phyloP scores from a whole-genome alignment of 2,113 vertebrate genomes.

The Morone saxatilis region DNA sequence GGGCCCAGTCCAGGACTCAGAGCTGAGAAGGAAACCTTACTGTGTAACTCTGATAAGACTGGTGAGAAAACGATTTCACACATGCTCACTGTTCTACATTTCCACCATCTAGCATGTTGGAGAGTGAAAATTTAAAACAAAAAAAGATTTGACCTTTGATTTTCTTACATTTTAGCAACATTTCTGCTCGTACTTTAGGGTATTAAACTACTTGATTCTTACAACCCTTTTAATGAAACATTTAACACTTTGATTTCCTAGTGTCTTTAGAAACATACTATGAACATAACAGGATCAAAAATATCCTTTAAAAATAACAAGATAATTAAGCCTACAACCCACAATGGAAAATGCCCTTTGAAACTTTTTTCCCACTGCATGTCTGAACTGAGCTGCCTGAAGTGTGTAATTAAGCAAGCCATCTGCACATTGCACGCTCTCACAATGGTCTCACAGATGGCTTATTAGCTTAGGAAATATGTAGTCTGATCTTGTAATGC shows the following conservation, averaged over 20 bases:
- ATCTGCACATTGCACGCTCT: constrained; percentile 54
- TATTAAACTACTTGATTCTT: not conserved
- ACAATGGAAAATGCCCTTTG: constrained; percentile 24
- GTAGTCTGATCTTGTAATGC: constrained; percentile 48
- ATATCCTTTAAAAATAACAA: constrained; percentile 6
- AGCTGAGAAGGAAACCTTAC: constrained; percentile 96
- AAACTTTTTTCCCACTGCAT: constrained; percentile 12
- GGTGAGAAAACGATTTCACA: constrained; percentile 79
- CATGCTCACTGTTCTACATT: not conserved
- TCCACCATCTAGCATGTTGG: not conserved
- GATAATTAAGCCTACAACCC: constrained; percentile 16
- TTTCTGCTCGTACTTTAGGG: not conserved
- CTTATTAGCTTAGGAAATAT: constrained; percentile 64
- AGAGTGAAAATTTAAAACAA: not conserved
- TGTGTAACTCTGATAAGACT: constrained; percentile 98
- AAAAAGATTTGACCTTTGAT: not conserved
- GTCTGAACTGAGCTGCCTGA: constrained; percentile 55
- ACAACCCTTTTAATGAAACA: not conserved
- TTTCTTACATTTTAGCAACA: not conserved
- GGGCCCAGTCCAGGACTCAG: constrained; percentile 93
- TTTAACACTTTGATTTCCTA: constrained; percentile 7
- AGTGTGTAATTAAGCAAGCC: constrained; percentile 66
- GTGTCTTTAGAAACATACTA: not conserved
- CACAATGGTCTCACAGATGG: constrained; percentile 67
- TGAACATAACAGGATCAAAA: constrained; percentile 1